Evolutionary conservation across 2,797 vertebrate species (phyloP).

Genomic region (Oryzias sinensis): DNA sequence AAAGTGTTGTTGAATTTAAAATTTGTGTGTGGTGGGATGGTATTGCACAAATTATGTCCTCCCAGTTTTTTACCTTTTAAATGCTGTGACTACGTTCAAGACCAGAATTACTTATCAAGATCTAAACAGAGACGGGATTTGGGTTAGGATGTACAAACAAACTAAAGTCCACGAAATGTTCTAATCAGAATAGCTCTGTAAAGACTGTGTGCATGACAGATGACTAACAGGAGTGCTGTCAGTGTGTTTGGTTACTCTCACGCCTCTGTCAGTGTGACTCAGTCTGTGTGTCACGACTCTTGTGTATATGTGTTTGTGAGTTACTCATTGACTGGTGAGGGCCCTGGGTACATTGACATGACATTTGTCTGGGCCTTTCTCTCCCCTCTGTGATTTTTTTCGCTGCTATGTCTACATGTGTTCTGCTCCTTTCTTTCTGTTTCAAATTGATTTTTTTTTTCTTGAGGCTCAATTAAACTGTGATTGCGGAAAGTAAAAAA

Average conservation of each 20-base stretch:
- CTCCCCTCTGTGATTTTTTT: slow-evolving; percentile 37
- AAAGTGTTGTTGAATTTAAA: too few species aligned
- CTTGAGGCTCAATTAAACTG: slow-evolving; percentile 17
- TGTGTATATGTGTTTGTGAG: slow-evolving; percentile 28
- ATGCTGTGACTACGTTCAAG: too few species aligned
- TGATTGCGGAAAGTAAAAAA: slow-evolving; percentile 6
- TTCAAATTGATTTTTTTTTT: slow-evolving; percentile 32
- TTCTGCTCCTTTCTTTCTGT: slow-evolving; percentile 13
- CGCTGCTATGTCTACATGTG: slow-evolving; percentile 15
- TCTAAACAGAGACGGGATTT: too few species aligned
- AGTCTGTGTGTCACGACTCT: slow-evolving; percentile 27
- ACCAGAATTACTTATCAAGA: too few species aligned
- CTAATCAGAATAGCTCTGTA: too few species aligned
- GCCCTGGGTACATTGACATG: slow-evolving; percentile 54
- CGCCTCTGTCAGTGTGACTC: slow-evolving; percentile 57
- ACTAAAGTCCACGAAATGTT: too few species aligned
- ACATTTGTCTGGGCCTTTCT: slow-evolving; percentile 52
- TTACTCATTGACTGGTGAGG: slow-evolving; percentile 63
- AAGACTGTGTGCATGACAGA: slow-evolving; percentile 33
- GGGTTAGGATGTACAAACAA: too few species aligned
- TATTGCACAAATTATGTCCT: too few species aligned
- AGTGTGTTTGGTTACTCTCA: slow-evolving; percentile 53
- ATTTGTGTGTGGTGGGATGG: too few species aligned
- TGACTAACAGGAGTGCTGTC: slow-evolving; percentile 57
- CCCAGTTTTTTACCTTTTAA: too few species aligned